phyloP scores from a whole-genome alignment of 2,113 vertebrate species.

The Himantopus leucocephalus region DNA sequence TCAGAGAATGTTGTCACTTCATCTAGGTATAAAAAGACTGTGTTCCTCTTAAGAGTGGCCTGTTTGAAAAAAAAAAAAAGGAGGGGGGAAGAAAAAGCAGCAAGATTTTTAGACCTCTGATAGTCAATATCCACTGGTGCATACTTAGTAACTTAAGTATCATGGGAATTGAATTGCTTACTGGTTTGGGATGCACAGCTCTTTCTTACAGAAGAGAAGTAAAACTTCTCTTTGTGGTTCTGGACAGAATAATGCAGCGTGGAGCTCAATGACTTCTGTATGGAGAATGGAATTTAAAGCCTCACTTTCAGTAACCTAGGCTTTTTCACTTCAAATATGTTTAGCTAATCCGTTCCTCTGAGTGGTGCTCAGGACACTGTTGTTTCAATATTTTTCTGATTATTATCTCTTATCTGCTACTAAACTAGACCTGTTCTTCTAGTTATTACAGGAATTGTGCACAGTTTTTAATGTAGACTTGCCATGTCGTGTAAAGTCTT shows the following conservation, averaged over 20 bases:
- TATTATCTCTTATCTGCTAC: background rate
- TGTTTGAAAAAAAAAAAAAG: background rate
- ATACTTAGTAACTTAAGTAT: background rate
- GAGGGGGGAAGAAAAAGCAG: too few relatives aligned
- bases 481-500: conserved; percentile 95
- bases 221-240: background rate
- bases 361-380: background rate
- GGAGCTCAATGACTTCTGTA: background rate
- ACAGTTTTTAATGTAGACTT: conserved; percentile 98
- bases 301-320: background rate
- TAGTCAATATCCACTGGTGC: background rate
- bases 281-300: background rate
- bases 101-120: background rate
- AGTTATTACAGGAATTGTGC: conserved; percentile 97
- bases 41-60: background rate
- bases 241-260: background rate
- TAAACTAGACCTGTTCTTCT: conserved; percentile 5
- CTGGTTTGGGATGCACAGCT: background rate
- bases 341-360: rapidly evolving
- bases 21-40: background rate
- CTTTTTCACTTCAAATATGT: background rate
- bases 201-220: background rate
- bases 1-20: background rate
- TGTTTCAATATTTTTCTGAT: background rate
- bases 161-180: background rate